phyloP scores from a whole-genome alignment of 30 jellyfish, hydroid and myxozoan genomes.

The Hydra vulgaris region DNA sequence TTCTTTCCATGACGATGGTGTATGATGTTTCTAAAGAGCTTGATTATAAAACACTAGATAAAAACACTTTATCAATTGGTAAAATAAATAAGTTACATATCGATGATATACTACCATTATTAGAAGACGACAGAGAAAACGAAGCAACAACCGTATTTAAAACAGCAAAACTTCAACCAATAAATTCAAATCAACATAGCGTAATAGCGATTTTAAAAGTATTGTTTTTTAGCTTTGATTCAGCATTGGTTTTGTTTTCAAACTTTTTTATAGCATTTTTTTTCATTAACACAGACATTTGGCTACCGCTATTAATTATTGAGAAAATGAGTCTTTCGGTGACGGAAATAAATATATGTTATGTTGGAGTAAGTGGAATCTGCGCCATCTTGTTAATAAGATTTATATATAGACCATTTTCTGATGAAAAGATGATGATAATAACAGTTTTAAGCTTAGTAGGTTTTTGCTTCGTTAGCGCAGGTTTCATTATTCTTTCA shows the following conservation, averaged over 20 bases:
- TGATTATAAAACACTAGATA: slow-evolving; percentile 1
- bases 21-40: slow-evolving; percentile 28
- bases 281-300: neutral
- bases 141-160: neutral
- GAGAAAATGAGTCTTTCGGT: neutral
- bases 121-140: neutral
- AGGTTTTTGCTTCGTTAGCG: neutral
- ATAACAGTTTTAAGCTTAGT: neutral
- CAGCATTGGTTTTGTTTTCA: neutral
- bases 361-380: neutral
- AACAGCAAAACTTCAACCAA: no score
- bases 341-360: neutral
- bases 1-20: slow-evolving; percentile 17
- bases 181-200: neutral
- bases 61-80: neutral
- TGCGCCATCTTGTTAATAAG: neutral
- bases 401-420: neutral
- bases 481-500: neutral
- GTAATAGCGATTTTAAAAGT: neutral
- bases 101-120: neutral
- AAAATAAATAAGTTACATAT: neutral
- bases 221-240: neutral
- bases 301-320: neutral
- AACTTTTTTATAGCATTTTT: neutral
- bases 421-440: neutral